Conservation (phyloP, 2,797 vertebrate species). For the Danio albolineatus region DNA sequence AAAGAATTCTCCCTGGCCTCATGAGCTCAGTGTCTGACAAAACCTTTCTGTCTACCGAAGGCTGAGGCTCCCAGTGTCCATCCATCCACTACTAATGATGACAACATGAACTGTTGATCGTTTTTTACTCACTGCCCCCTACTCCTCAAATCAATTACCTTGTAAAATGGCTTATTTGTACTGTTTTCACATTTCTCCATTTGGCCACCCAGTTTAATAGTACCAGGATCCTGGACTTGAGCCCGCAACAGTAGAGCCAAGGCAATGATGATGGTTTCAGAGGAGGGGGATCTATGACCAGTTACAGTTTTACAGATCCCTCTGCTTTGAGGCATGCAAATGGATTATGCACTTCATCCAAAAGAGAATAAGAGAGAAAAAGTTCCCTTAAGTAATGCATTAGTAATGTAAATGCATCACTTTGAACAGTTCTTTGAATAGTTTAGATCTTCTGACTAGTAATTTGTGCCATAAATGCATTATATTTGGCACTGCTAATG, state of each 20-base stretch:
- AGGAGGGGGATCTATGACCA: constrained; percentile 41
- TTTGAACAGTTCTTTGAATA: constrained; percentile 51
- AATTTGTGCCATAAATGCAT: constrained; percentile 42
- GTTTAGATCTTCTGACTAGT: constrained; percentile 47
- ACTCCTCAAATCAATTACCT: not conserved
- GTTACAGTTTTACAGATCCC: constrained; percentile 43
- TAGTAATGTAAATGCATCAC: constrained; percentile 47
- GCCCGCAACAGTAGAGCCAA: not conserved
- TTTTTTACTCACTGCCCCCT: constrained; percentile 3
- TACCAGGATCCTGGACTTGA: not conserved
- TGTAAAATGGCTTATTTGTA: constrained; percentile 47
- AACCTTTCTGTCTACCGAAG: constrained; percentile 1
- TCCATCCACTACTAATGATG: constrained; percentile 17
- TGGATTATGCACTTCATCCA: constrained; percentile 18
- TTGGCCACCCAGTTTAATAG: not conserved
- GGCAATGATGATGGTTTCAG: constrained; percentile 30
- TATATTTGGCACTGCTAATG: constrained; percentile 39
- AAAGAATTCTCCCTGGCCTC: constrained; percentile 16
- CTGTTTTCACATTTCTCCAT: not conserved
- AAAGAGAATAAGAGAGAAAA: constrained; percentile 4
- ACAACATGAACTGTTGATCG: not conserved
- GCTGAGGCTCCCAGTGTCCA: constrained; percentile 1
- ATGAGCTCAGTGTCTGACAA: constrained; percentile 17
- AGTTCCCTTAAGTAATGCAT: constrained; percentile 34
- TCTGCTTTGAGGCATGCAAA: constrained; percentile 45